These are phyloP conservation scores for Drusus annulatus DNA, from an alignment of 1,140 invertebrate genomes.

Conservation along the genomic window DNA sequence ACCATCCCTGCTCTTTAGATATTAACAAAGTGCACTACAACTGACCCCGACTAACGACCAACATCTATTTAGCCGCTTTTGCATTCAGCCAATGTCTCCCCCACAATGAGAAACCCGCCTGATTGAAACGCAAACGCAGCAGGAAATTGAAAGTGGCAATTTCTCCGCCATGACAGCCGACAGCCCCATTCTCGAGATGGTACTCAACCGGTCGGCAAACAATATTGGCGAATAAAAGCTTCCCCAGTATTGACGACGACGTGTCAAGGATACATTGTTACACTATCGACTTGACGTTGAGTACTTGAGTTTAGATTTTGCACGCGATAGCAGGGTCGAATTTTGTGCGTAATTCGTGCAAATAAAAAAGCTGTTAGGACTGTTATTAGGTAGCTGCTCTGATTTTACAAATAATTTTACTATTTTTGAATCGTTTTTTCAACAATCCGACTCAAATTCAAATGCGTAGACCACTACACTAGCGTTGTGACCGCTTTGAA, in stretches of 20 bases:
- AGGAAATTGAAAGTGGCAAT: neutral
- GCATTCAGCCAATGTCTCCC: neutral
- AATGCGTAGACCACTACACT: no score
- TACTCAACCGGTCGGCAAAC: neutral
- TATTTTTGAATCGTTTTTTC: no score
- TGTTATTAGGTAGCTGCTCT: no score
- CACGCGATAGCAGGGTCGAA: neutral
- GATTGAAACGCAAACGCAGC: conserved; percentile 3
- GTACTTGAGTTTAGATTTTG: neutral
- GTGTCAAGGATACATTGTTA: neutral
- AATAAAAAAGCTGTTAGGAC: neutral
- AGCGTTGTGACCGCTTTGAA: no score
- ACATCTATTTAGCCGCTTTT: neutral
- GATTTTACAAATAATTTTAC: no score
- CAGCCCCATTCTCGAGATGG: neutral
- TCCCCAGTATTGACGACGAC: neutral
- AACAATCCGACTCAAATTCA: no score
- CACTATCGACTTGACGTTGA: neutral
- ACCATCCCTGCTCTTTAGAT: no score
- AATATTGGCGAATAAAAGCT: neutral
- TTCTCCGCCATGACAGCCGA: neutral
- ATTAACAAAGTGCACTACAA: no score
- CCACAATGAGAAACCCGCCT: neutral
- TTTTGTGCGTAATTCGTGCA: neutral
- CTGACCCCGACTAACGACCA: no score